Conservation (phyloP, 2,113 vertebrate species). For the Entosphenus tridentatus region DNA sequence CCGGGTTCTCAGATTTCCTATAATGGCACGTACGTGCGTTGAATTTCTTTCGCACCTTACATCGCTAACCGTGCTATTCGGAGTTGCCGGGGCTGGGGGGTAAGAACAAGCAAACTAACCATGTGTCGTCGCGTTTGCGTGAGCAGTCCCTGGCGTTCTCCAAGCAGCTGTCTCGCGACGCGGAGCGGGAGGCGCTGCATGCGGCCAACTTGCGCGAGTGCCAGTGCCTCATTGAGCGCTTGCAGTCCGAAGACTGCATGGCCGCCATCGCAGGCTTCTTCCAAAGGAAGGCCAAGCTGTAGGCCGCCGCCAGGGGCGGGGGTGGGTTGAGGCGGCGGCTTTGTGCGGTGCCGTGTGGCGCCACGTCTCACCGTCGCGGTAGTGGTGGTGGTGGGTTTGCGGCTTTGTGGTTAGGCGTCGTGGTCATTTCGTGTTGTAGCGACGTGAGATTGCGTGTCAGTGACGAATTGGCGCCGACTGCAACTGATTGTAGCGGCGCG, state of each 20-base stretch:
- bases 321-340: no score
- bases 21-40: not conserved
- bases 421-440: no score
- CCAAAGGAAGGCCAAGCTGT: slow-evolving; percentile 40
- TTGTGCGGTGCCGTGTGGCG: no score
- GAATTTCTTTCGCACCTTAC: not conserved
- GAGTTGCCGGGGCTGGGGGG: not conserved
- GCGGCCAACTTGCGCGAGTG: slow-evolving; percentile 38
- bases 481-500: no score
- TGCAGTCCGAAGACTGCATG: slow-evolving; percentile 45
- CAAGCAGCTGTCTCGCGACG: slow-evolving; percentile 41
- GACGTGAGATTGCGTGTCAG: no score
- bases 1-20: not conserved
- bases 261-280: slow-evolving; percentile 46
- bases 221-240: slow-evolving; percentile 28
- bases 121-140: not conserved
- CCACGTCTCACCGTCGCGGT: no score
- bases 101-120: not conserved
- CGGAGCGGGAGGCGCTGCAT: slow-evolving; percentile 41
- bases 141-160: slow-evolving; percentile 39
- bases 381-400: no score
- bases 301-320: not conserved
- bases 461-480: no score
- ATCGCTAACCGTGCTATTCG: not conserved
- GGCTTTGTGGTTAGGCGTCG: no score